phyloP scores from a whole-genome alignment of 2,888 invertebrate species.

The Microchrysa polita region DNA sequence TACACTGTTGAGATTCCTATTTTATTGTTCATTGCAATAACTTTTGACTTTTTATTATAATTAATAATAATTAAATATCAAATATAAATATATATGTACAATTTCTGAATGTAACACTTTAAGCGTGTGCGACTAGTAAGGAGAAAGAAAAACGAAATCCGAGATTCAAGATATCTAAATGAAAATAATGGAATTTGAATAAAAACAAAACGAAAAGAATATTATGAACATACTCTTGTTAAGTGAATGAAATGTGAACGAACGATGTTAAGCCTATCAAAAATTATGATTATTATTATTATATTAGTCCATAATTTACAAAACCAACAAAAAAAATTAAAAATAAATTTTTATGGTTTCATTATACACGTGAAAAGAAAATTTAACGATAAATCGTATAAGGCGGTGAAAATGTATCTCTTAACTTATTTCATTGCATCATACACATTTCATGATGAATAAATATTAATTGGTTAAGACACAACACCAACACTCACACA shows the following conservation, averaged over 20 bases:
- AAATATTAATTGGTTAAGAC: not conserved
- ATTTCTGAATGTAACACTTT: no score
- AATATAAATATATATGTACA: no score
- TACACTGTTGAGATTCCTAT: no score
- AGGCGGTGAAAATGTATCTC: no score
- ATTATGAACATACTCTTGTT: not conserved
- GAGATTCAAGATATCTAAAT: not conserved
- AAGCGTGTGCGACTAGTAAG: no score
- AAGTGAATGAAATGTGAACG: not conserved
- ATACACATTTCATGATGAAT: not conserved
- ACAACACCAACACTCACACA: no score
- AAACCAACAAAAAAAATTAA: not conserved
- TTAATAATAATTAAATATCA: no score
- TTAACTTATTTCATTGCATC: not conserved
- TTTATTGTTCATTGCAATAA: no score
- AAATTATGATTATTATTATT: slow-evolving; percentile 8
- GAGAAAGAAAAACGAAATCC: no score
- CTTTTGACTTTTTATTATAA: no score
- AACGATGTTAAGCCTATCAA: not conserved
- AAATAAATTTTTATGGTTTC: slow-evolving; percentile 4
- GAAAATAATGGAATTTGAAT: not conserved
- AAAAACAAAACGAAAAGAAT: not conserved
- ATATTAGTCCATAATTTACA: slow-evolving; percentile 1
- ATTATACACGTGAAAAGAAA: not conserved
- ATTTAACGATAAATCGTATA: not conserved